phyloP scores from a whole-genome alignment of 2,113 vertebrate species.

The Orcinus orca region DNA sequence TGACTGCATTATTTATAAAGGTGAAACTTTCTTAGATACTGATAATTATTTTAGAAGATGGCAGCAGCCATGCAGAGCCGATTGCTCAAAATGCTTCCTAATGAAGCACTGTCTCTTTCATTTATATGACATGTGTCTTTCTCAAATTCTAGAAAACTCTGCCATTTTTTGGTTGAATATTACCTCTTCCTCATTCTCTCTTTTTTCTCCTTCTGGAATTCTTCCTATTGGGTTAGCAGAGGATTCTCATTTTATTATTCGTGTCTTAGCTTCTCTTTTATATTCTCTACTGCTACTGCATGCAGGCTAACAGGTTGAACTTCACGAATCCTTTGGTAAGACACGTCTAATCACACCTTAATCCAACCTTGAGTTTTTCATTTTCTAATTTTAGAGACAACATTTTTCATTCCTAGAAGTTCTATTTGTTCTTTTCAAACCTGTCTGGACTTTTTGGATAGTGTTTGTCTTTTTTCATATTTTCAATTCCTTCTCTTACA shows the following conservation, averaged over 20 bases:
- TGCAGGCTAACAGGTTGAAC: neutral
- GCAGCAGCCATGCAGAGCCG: neutral
- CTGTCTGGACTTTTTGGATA: neutral
- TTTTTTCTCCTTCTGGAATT: neutral
- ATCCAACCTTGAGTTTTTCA: neutral
- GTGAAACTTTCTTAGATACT: constrained; percentile 2
- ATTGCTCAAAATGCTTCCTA: neutral
- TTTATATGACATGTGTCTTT: neutral
- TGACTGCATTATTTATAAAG: constrained; percentile 55
- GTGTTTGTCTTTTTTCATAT: neutral
- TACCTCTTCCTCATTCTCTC: neutral
- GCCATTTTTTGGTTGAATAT: neutral
- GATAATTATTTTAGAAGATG: constrained; percentile 40
- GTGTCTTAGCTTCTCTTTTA: neutral
- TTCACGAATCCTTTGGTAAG: neutral
- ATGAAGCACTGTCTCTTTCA: neutral
- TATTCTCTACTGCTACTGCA: neutral
- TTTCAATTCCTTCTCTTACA: neutral
- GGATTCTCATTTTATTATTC: neutral
- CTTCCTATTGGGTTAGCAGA: neutral
- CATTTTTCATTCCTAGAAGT: constrained; percentile 26
- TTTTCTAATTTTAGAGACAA: constrained; percentile 10
- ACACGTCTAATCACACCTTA: neutral
- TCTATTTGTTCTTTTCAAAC: neutral
- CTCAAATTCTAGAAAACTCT: neutral